Conservation (phyloP, 2,797 vertebrate genomes). For the Sparidentex hasta region DNA sequence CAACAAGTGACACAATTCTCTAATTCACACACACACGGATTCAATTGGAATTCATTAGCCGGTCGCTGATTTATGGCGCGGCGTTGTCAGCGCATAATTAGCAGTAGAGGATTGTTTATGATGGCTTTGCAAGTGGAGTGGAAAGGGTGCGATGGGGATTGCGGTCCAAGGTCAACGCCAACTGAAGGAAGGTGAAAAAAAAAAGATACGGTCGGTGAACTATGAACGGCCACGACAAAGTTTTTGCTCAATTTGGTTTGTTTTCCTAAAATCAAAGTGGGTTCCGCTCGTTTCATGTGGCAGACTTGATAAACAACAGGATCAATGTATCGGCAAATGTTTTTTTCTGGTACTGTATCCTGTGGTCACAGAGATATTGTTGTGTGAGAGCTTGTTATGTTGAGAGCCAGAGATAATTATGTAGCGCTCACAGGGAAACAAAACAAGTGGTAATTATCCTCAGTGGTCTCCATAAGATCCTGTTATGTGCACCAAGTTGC, state of each 20-base stretch:
- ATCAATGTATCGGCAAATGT: neutral
- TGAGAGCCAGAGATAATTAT: slow-evolving; percentile 40
- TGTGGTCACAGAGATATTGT: slow-evolving; percentile 10
- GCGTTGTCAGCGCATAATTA: slow-evolving; percentile 80
- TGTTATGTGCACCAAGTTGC: slow-evolving; percentile 21
- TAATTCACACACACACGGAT: slow-evolving; percentile 29
- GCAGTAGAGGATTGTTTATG: slow-evolving; percentile 75
- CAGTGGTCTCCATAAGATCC: slow-evolving; percentile 25
- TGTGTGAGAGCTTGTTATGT: slow-evolving; percentile 15
- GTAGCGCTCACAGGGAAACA: slow-evolving; percentile 21
- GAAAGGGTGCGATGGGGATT: slow-evolving; percentile 43
- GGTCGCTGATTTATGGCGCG: slow-evolving; percentile 64
- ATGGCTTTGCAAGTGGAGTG: slow-evolving; percentile 57
- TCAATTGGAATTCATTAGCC: slow-evolving; percentile 76
- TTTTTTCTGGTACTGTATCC: neutral
- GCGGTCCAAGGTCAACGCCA: slow-evolving; percentile 43
- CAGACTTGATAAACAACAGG: neutral
- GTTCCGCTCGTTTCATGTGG: neutral
- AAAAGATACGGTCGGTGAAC: neutral
- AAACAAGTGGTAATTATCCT: slow-evolving; percentile 41
- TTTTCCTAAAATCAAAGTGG: neutral
- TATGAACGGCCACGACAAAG: neutral
- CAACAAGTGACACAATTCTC: slow-evolving; percentile 29
- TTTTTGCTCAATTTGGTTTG: neutral
- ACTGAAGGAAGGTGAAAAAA: neutral